These are phyloP conservation scores for Pteropus rufus DNA, from an alignment of 2,797 vertebrate species.

Conservation along the genomic window DNA sequence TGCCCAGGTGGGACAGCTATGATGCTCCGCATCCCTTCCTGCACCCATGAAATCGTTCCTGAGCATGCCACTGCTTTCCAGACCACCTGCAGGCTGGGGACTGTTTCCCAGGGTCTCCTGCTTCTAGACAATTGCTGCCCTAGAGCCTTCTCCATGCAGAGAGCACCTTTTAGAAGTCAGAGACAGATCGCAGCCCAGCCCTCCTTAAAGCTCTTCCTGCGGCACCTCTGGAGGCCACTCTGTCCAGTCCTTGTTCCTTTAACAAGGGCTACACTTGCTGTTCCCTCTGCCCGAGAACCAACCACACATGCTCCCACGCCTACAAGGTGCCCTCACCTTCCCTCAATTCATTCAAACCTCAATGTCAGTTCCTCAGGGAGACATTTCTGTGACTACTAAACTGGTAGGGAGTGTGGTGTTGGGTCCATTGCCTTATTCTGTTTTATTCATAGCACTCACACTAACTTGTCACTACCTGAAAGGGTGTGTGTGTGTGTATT, in stretches of 20 bases:
- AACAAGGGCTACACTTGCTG: not conserved
- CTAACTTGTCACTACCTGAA: not conserved
- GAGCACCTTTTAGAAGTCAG: not conserved
- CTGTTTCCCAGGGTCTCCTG: not conserved
- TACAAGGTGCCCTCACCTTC: rapidly evolving
- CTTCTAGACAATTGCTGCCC: too few species aligned
- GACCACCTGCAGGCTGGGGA: not conserved
- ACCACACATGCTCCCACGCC: too few species aligned
- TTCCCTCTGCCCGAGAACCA: not conserved
- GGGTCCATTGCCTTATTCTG: not conserved
- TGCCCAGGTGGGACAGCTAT: not conserved
- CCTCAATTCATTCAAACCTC: not conserved
- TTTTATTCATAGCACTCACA: not conserved
- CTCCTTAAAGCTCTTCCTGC: not conserved
- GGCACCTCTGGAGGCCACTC: not conserved
- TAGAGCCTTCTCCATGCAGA: not conserved
- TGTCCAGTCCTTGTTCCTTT: not conserved
- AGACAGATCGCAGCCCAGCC: not conserved
- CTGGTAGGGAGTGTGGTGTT: too few species aligned
- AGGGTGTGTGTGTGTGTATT: too few species aligned
- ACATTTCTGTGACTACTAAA: too few species aligned
- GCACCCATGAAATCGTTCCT: not conserved
- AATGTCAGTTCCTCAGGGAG: not conserved
- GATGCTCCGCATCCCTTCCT: not conserved
- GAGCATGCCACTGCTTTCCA: not conserved